Base-by-base conservation (phyloP, 2,113 vertebrate genomes). In the Trichomycterus rosablanca region DNA sequence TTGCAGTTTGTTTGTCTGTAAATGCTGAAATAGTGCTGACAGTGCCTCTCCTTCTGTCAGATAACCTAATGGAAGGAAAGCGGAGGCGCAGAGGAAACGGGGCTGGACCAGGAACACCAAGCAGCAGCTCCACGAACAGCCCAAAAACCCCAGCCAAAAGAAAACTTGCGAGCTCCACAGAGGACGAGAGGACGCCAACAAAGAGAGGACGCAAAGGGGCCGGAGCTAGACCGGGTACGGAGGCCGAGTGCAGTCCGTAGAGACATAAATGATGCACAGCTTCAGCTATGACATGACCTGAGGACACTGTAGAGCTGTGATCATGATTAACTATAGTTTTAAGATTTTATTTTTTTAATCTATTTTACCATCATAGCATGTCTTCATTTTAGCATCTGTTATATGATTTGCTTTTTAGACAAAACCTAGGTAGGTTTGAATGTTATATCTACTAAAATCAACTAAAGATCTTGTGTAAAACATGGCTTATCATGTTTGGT, bases 11-110 rank as follows among this genome's bases (percentile, higher is more conserved):
- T n/a, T n/a, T n/a, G n/a, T n/a, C n/a, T n/a, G n/a, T n/a, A n/a
- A n/a, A n/a, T n/a, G n/a, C n/a, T n/a, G n/a, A n/a, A n/a, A n/a
- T n/a, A n/a, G n/a, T n/a, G n/a, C n/a, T n/a, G n/a, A n/a, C n/a
- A n/a, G n/a, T n/a, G n/a, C n/a, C n/a, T n/a, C n/a, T 32, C 3
- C 2, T 52, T 1, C 59, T n/a, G 19, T 1, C 58, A 98, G 96
- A 99, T 75, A 98, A 99, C 78, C 83, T 99, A 72, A 94, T 99
- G 70, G 96, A 99, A 78, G 96, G 96, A 50, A 99, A 99, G 74
- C 85, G 96, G 70, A 89, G 90, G 62, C 87, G 96, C 5, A 86
- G 92, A 37, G 79, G 84, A 40, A 88, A 86, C 64, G 14, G 81
- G 1, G 83, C 70, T 10, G 88, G 81, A 5, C 42, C 53, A 22